Percentiles rank a stretch among this genome's conserved stretches.
Conservation (phyloP, 2,888 invertebrate genomes). For the Protophormia terraenovae region DNA sequence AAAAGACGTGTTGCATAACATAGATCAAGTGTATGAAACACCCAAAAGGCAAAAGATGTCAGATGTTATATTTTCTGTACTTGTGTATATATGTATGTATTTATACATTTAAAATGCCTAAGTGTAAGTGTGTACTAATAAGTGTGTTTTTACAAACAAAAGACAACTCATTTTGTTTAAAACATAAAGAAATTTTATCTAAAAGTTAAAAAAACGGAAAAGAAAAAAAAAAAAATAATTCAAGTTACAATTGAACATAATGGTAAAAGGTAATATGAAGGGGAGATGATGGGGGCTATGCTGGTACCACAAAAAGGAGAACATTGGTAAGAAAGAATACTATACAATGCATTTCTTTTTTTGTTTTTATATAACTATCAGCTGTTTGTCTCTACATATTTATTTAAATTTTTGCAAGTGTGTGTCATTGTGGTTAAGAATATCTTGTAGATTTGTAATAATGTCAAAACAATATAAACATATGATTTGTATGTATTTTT, state of each 20-base stretch:
- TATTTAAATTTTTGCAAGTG: background rate
- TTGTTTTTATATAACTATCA: background rate
- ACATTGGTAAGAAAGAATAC: background rate
- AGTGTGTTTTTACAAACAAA: background rate
- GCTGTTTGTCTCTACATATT: background rate
- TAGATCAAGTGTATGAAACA: constrained; percentile 64
- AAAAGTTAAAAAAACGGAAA: background rate
- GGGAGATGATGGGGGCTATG: background rate
- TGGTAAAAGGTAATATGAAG: background rate
- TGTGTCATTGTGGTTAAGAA: background rate
- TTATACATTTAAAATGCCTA: background rate
- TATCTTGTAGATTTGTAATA: background rate
- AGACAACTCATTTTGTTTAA: constrained; percentile 14
- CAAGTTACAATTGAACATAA: background rate
- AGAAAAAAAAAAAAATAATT: background rate
- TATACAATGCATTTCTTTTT: constrained; percentile 5
- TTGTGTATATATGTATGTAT: background rate
- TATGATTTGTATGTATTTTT: background rate
- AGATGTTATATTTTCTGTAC: constrained; percentile 30
- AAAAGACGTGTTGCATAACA: constrained; percentile 62
- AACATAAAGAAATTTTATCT: constrained; percentile 21
- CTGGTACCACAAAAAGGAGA: background rate
- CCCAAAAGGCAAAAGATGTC: constrained; percentile 58
- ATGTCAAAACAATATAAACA: constrained; percentile 12
- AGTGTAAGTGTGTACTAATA: background rate